Percentiles rank a stretch among this genome's conserved stretches.
Evolutionary conservation across 2,113 vertebrate genomes (phyloP).

Genomic region (Clarias batrachus): DNA sequence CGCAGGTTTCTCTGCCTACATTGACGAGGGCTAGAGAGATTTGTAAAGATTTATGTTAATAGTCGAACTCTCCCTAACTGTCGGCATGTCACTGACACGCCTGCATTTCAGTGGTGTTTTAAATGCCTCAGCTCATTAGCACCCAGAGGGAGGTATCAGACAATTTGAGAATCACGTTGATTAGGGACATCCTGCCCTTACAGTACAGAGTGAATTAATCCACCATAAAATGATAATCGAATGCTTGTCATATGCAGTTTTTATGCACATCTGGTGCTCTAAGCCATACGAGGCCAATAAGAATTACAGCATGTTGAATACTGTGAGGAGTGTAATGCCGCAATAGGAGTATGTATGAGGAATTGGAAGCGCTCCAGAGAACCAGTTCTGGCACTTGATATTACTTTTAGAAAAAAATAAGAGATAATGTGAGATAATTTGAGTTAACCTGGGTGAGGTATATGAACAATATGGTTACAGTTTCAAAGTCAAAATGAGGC

Average conservation of each 20-base stretch:
- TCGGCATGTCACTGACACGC: background rate
- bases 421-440: background rate
- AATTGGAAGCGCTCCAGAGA: background rate
- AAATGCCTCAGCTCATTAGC: background rate
- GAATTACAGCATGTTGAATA: too few species aligned
- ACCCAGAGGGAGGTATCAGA: background rate
- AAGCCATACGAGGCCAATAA: too few species aligned
- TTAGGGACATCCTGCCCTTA: background rate
- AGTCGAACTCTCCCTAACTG: too few species aligned
- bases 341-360: too few species aligned
- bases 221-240: background rate
- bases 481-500: background rate
- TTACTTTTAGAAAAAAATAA: background rate
- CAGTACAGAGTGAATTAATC: background rate
- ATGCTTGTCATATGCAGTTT: background rate
- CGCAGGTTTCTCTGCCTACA: background rate
- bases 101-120: background rate
- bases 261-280: too few species aligned
- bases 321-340: too few species aligned
- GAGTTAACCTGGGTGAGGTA: background rate
- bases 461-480: background rate
- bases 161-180: background rate
- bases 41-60: background rate
- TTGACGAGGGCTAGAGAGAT: background rate
- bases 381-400: background rate